phyloP scores from a whole-genome alignment of 2,888 invertebrate species.

The Metopia argyrocephala region DNA sequence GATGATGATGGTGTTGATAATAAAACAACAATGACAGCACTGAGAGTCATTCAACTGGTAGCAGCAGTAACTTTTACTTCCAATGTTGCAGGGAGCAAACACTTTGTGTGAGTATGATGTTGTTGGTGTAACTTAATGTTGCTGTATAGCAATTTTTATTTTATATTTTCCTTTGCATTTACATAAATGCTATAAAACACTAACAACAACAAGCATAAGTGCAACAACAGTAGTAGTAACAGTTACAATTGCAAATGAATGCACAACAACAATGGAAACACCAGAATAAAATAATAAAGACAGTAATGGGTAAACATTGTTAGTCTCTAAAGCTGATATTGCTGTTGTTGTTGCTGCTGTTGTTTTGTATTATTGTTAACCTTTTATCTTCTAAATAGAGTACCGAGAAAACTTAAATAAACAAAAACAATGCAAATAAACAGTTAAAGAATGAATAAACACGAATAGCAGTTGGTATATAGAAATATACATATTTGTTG shows the following conservation, averaged over 20 bases:
- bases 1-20: not conserved
- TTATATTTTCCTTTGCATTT: too few relatives aligned
- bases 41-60: constrained; percentile 34
- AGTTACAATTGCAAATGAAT: not conserved
- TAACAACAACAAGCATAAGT: constrained; percentile 21
- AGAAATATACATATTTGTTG: not conserved
- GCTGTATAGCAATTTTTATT: not conserved
- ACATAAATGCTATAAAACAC: constrained; percentile 25
- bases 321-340: not conserved
- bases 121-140: not conserved
- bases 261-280: constrained; percentile 2
- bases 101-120: too few relatives aligned
- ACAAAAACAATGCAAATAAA: not conserved
- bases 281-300: constrained; percentile 12
- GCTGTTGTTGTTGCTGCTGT: not conserved
- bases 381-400: not conserved
- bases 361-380: not conserved
- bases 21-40: constrained; percentile 12
- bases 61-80: not conserved
- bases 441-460: not conserved
- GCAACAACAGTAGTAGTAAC: not conserved
- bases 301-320: constrained; percentile 34
- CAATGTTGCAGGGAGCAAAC: not conserved
- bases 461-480: not conserved
- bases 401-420: not conserved